Conservation (phyloP, 2,888 invertebrate genomes). For the Operophtera brumata region DNA sequence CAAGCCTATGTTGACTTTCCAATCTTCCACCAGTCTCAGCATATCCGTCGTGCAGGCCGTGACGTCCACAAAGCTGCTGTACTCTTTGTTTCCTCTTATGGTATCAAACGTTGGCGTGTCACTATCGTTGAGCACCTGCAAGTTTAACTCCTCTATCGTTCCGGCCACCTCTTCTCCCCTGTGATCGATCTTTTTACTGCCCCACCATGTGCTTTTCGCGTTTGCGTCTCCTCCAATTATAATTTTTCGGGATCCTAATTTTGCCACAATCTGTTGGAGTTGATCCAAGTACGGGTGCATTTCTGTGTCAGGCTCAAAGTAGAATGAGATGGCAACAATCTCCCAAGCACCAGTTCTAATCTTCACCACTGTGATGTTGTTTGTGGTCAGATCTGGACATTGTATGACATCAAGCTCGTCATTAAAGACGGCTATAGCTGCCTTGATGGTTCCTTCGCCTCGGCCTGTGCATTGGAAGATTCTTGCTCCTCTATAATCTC, state of each 20-base stretch:
- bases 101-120: conserved; percentile 35
- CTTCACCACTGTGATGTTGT: too few species aligned
- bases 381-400: too few species aligned
- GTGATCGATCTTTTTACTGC: conserved; percentile 9
- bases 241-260: not conserved
- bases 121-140: conserved; percentile 36
- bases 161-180: too few species aligned
- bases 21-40: conserved; percentile 3
- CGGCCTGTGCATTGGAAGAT: too few species aligned
- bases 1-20: conserved; percentile 27
- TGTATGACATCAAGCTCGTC: too few species aligned
- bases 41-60: conserved; percentile 29
- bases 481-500: too few species aligned
- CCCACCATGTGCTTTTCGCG: conserved; percentile 32
- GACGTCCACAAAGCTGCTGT: too few species aligned
- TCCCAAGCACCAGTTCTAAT: too few species aligned
- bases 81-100: conserved; percentile 16
- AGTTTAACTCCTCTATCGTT: conserved; percentile 2
- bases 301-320: not conserved
- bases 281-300: conserved; percentile 20
- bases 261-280: not conserved
- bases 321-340: too few species aligned
- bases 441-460: too few species aligned
- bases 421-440: too few species aligned
- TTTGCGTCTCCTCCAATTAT: conserved; percentile 28